phyloP scores from a whole-genome alignment of 2,888 invertebrate species.

The Rotaria sp. region DNA sequence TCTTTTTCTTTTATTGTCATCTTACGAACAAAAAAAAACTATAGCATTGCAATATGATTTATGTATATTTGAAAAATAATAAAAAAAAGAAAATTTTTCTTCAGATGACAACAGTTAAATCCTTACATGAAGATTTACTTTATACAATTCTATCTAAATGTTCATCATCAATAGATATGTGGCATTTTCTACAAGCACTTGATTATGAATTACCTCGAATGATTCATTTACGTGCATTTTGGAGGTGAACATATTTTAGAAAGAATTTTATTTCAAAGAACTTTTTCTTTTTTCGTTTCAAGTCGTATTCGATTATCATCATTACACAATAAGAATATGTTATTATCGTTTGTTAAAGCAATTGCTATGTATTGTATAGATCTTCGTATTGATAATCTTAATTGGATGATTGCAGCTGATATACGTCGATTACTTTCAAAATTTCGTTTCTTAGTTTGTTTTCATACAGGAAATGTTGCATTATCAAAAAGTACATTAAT shows the following conservation, averaged over 20 bases:
- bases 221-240: background rate
- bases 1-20: background rate
- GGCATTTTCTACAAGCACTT: background rate
- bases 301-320: background rate
- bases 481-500: conserved; percentile 16
- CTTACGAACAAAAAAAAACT: too few species aligned
- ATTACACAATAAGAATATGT: background rate
- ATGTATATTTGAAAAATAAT: too few species aligned
- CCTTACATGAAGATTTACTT: background rate
- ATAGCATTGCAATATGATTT: too few species aligned
- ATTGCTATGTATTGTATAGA: background rate
- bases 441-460: background rate
- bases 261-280: too few species aligned
- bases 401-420: background rate
- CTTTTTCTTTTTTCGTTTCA: background rate
- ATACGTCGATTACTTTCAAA: background rate
- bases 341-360: background rate
- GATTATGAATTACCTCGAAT: background rate
- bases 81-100: background rate
- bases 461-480: background rate
- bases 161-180: conserved; percentile 13
- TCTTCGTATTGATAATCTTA: background rate
- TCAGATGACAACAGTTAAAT: background rate
- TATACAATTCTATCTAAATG: background rate
- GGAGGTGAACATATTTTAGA: background rate